phyloP scores from a whole-genome alignment of 2,113 vertebrate species.

The Arothron firmamentum region DNA sequence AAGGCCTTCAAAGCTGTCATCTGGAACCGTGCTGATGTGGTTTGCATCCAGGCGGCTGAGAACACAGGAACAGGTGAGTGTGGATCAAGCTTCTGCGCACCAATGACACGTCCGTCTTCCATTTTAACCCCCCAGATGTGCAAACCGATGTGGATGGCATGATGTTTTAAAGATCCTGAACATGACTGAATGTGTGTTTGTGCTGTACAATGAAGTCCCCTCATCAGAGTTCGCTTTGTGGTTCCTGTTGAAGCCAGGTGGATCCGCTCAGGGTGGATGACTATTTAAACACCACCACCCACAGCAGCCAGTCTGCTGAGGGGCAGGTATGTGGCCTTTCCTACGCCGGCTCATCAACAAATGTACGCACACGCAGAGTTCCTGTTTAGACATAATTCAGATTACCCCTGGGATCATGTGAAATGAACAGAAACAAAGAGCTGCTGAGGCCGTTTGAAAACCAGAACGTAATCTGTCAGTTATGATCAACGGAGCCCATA shows the following conservation, averaged over 20 bases:
- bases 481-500: too few relatives aligned
- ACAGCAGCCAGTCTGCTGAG: neutral
- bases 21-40: slow-evolving; percentile 88
- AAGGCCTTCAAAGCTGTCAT: slow-evolving; percentile 92
- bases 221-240: neutral
- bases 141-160: neutral
- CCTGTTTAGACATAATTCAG: too few relatives aligned
- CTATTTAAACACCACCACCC: neutral
- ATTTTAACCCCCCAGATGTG: neutral
- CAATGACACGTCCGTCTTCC: neutral
- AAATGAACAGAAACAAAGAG: too few relatives aligned
- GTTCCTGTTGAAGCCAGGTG: neutral
- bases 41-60: slow-evolving; percentile 94
- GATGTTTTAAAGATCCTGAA: too few relatives aligned
- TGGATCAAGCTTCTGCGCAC: neutral
- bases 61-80: neutral
- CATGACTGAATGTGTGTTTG: neutral
- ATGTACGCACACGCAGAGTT: too few relatives aligned
- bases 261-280: neutral
- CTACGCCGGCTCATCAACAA: too few relatives aligned
- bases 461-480: too few relatives aligned
- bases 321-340: neutral
- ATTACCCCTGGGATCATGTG: too few relatives aligned
- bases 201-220: neutral
- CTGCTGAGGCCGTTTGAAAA: too few relatives aligned